Base-by-base conservation (phyloP, 2,888 invertebrate genomes). In the Andrena bucephala region DNA sequence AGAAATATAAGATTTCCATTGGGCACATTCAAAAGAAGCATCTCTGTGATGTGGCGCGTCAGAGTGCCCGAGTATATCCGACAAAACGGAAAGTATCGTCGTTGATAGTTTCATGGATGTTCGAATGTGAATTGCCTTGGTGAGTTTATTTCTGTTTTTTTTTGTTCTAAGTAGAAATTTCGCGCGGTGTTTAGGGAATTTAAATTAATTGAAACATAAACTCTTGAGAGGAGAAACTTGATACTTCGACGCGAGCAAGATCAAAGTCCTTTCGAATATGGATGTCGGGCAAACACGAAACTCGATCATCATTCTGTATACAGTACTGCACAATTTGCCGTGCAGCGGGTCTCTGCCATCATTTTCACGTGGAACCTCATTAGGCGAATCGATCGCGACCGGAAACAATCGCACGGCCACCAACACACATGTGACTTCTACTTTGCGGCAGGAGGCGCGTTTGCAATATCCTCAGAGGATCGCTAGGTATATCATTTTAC, bases 341-440 rank as follows among this genome's bases (percentile, higher is more conserved):
- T 48, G 59, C 59, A 57, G 31, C 31, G 65, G 52, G 13, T 54
- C 52, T 20, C 59, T 70, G 54, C 63, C 62, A 48, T 57, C 57
- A 70, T 68, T 77, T 70, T 65, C 70, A 57, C 54, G 24, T 52
- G n/a, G 71, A 77, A 77, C 57, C 70, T 77, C 70, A 71, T 77
- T 77, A 68, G 57, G 50, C 42, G 67, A 67, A 67, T 67, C 74
- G 67, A 74, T 74, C 59, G 62, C 48, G 31, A 63, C 70, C 63
- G 57, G 70, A 77, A 70, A 63, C 76, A 77, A 77, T 77, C 70
- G 57, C 63, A n/a, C 42, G 33, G 69, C 27, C 70, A 54, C 42
- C 62, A 63, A 42, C 57, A 31, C 50, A 20, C 42, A 16, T 24
- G 57, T 10, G 57, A 10, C 57, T 24, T 54, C 54, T 70, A 48